These are phyloP conservation scores for Noctua pronuba DNA, from an alignment of 2,888 invertebrate species.

Conservation along the genomic window DNA sequence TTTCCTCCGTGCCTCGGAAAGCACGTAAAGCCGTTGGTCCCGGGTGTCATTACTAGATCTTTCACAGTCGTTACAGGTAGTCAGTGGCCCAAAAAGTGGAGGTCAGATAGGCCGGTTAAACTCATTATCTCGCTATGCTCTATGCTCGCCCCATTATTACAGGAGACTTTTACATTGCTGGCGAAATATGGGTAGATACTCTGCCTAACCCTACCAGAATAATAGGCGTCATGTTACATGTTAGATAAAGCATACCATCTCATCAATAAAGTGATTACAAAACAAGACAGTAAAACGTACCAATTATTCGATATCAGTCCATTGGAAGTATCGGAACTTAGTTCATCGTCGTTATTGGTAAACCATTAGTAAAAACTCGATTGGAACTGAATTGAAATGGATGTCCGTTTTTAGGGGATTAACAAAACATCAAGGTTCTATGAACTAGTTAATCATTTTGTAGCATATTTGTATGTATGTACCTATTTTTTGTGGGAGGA, in stretches of 20 bases:
- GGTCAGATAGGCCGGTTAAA: too few species aligned
- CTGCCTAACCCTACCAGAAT: not conserved
- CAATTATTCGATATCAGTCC: not conserved
- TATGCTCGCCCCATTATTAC: too few species aligned
- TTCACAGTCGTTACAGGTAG: too few species aligned
- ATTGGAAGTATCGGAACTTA: not conserved
- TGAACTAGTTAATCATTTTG: not conserved
- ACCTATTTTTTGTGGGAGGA: not conserved
- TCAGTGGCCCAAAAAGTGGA: too few species aligned
- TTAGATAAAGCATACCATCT: not conserved
- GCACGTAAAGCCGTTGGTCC: too few species aligned
- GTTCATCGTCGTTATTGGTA: slow-evolving; percentile 10
- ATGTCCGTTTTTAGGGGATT: slow-evolving; percentile 7
- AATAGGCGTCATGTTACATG: not conserved
- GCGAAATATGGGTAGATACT: too few species aligned
- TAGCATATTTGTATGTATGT: not conserved
- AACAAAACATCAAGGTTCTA: slow-evolving; percentile 4
- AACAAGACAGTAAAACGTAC: not conserved
- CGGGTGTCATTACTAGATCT: too few species aligned
- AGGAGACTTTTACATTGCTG: too few species aligned
- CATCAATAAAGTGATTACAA: not conserved
- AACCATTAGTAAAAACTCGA: slow-evolving; percentile 27
- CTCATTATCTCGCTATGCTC: too few species aligned
- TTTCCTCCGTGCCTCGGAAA: too few species aligned
- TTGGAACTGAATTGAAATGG: slow-evolving; percentile 4